Percentiles rank a stretch among this genome's conserved stretches.
phyloP scores from a whole-genome alignment of 2,113 vertebrate genomes.

The Burhinus oedicnemus region DNA sequence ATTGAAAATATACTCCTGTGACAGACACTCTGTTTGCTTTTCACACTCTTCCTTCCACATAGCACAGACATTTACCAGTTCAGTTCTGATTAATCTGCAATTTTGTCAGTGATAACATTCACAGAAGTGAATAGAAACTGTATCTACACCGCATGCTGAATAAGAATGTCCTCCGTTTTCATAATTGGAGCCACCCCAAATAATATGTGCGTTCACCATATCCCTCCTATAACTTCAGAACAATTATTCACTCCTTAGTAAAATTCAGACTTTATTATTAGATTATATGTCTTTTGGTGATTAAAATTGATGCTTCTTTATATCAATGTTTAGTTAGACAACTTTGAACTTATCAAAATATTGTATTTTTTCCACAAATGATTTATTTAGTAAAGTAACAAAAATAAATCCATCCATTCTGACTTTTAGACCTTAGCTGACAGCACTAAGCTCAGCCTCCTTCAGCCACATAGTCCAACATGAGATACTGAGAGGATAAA shows the following conservation, averaged over 20 bases:
- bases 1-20: not conserved
- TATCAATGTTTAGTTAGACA: not conserved
- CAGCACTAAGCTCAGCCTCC: not conserved
- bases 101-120: not conserved
- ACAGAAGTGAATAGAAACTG: not conserved
- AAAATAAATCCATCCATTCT: not conserved
- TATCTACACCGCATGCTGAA: not conserved
- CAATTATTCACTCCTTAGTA: not conserved
- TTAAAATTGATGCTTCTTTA: not conserved
- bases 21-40: not conserved
- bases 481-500: not conserved
- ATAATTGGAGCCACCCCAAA: not conserved
- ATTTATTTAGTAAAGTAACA: not conserved
- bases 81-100: not conserved
- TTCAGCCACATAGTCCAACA: not conserved
- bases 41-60: not conserved
- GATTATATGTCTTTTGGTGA: not conserved
- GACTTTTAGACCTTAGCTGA: not conserved
- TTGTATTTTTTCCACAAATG: not conserved
- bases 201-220: not conserved
- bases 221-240: not conserved
- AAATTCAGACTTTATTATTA: not conserved
- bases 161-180: not conserved
- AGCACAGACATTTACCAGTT: not conserved
- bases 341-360: not conserved